phyloP scores from a whole-genome alignment of 2,888 invertebrate genomes.

The Drosophila histrio region DNA sequence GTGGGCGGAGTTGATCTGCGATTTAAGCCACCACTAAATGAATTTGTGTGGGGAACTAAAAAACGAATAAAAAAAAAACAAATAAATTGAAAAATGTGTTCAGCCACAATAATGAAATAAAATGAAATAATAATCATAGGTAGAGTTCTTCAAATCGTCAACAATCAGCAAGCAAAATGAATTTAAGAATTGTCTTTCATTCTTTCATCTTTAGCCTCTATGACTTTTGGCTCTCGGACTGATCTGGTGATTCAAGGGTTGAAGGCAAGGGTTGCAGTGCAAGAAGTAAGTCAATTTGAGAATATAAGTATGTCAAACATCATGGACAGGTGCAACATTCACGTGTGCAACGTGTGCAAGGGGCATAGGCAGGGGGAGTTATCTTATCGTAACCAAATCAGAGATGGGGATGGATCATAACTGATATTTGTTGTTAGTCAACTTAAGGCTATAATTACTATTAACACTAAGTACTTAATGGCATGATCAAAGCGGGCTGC shows the following conservation, averaged over 20 bases:
- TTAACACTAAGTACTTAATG: constrained; percentile 21
- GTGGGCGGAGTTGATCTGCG: constrained; percentile 80
- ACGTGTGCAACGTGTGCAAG: background rate
- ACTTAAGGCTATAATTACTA: constrained; percentile 19
- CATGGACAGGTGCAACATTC: constrained; percentile 7
- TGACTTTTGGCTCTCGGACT: background rate
- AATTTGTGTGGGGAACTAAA: constrained; percentile 79
- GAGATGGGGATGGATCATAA: background rate
- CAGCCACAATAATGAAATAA: background rate
- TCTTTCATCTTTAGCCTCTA: background rate
- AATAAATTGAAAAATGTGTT: constrained; percentile 9
- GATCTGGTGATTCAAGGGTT: background rate
- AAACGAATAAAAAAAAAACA: constrained; percentile 17
- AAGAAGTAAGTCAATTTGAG: background rate
- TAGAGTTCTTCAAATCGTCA: background rate
- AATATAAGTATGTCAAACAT: background rate
- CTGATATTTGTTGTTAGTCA: constrained; percentile 15
- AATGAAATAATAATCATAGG: constrained; percentile 7
- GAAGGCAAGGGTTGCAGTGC: background rate
- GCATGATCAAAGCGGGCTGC: constrained; percentile 34
- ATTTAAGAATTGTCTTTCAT: background rate
- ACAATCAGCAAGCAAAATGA: background rate
- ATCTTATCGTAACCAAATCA: background rate
- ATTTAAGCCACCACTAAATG: constrained; percentile 71
- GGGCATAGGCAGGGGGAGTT: background rate